Evolutionary conservation across 2,113 vertebrate genomes (phyloP).

Genomic region (Dromiciops gliroides): DNA sequence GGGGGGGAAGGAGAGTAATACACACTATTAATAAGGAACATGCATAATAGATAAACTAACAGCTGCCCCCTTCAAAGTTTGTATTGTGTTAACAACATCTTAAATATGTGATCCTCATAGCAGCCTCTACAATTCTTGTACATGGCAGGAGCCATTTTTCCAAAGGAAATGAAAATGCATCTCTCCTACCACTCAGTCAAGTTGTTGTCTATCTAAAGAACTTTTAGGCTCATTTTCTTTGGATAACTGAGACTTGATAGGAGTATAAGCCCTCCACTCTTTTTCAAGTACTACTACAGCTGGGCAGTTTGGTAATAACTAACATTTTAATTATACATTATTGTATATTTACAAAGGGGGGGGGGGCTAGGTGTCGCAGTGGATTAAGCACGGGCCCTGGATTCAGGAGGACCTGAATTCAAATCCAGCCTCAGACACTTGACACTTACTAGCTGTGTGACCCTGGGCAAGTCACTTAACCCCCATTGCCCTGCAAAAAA

Average conservation of each 20-base stretch:
- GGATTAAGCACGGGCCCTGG: too few species aligned
- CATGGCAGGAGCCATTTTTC: slow-evolving; percentile 23
- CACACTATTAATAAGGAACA: background rate
- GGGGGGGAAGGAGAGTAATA: background rate
- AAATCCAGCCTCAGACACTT: too few species aligned
- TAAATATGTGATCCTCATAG: slow-evolving; percentile 15
- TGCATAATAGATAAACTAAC: slow-evolving; percentile 24
- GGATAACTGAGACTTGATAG: slow-evolving; percentile 20
- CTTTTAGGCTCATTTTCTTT: background rate
- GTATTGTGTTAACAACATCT: background rate
- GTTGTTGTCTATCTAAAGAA: slow-evolving; percentile 5
- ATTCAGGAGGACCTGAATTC: too few species aligned
- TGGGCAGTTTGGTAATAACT: background rate
- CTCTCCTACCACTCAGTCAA: background rate
- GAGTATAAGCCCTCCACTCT: background rate
- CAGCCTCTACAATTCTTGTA: slow-evolving; percentile 36
- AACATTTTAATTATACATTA: background rate
- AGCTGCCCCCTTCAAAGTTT: slow-evolving; percentile 5
- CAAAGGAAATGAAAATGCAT: slow-evolving; percentile 18
- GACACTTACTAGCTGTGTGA: too few species aligned
- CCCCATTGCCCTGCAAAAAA: too few species aligned
- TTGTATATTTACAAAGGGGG: background rate
- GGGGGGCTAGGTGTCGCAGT: too few species aligned
- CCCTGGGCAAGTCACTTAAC: too few species aligned
- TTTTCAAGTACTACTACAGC: too few species aligned